Percentiles rank a stretch among this genome's conserved stretches.
These are phyloP conservation scores for Xiphophorus hellerii DNA, from an alignment of 2,113 vertebrate species.

Conservation along the genomic window DNA sequence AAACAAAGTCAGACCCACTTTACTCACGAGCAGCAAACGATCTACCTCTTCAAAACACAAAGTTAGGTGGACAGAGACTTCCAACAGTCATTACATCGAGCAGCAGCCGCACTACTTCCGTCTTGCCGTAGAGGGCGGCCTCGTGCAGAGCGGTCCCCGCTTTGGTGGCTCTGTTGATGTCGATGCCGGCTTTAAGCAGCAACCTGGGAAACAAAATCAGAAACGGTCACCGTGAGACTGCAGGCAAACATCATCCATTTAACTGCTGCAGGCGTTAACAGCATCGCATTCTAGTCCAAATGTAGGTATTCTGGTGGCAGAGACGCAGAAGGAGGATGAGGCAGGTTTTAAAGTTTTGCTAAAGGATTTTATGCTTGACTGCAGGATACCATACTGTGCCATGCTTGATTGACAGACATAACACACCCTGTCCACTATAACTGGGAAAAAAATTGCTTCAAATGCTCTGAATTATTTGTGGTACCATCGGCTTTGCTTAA, in stretches of 20 bases:
- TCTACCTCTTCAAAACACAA: not conserved
- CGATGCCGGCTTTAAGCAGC: constrained; percentile 90
- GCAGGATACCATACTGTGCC: not conserved
- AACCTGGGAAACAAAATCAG: constrained; percentile 85
- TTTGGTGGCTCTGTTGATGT: constrained; percentile 94
- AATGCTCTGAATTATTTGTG: too few relatives aligned
- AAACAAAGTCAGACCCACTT: constrained; percentile 2
- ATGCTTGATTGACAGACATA: too few relatives aligned
- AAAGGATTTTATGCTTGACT: not conserved
- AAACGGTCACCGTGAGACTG: constrained; percentile 10
- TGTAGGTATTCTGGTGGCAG: constrained; percentile 39
- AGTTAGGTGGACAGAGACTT: not conserved
- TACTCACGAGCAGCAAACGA: not conserved
- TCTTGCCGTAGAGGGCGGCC: constrained; percentile 92
- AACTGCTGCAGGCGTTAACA: constrained; percentile 42
- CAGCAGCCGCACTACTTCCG: constrained; percentile 90
- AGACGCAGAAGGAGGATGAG: constrained; percentile 11
- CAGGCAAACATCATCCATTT: constrained; percentile 11
- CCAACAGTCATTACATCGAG: constrained; percentile 85
- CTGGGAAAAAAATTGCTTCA: too few relatives aligned
- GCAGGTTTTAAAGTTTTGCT: constrained; percentile 5
- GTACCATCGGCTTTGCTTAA: too few relatives aligned
- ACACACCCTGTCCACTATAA: too few relatives aligned
- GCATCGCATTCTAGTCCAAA: constrained; percentile 38
- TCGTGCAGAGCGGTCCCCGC: constrained; percentile 91